Conservation (phyloP, 2,888 invertebrate species). For the Folsomia candida region DNA sequence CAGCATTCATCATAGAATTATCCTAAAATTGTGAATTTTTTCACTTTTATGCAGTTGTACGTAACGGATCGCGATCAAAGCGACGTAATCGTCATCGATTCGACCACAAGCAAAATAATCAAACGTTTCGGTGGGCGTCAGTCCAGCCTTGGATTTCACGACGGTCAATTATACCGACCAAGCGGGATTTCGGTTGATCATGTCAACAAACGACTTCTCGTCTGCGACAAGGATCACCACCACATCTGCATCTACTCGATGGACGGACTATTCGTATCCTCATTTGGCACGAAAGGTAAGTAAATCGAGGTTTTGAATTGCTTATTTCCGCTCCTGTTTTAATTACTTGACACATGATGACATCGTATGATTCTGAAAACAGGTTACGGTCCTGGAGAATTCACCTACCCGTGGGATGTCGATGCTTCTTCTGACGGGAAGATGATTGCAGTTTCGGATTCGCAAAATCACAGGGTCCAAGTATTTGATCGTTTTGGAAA, state of each 20-base stretch:
- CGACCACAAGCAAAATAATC: no score
- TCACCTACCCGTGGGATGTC: constrained; percentile 46
- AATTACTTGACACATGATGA: no score
- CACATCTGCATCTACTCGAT: constrained; percentile 16
- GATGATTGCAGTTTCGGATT: constrained; percentile 41
- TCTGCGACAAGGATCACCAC: constrained; percentile 37
- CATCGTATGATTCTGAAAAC: no score
- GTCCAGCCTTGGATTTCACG: no score
- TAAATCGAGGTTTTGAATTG: no score
- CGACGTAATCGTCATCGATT: constrained; percentile 6
- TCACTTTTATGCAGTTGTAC: no score
- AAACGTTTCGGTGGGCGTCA: no score
- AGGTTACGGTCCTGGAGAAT: constrained; percentile 16
- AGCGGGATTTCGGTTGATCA: constrained; percentile 29
- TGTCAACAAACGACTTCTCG: constrained; percentile 12
- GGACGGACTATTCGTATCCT: constrained; percentile 23
- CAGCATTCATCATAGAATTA: no score
- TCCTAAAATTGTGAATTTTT: no score
- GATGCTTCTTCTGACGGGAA: constrained; percentile 32
- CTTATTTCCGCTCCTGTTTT: no score
- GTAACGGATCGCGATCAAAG: no score
- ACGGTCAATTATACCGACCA: constrained; percentile 29
- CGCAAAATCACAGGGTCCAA: constrained; percentile 44
- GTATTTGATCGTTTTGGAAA: constrained; percentile 30
- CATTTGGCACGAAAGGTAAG: constrained; percentile 27